Evolutionary conservation across 2,797 vertebrate genomes (phyloP).

Genomic region (Atherinosoma microstoma): DNA sequence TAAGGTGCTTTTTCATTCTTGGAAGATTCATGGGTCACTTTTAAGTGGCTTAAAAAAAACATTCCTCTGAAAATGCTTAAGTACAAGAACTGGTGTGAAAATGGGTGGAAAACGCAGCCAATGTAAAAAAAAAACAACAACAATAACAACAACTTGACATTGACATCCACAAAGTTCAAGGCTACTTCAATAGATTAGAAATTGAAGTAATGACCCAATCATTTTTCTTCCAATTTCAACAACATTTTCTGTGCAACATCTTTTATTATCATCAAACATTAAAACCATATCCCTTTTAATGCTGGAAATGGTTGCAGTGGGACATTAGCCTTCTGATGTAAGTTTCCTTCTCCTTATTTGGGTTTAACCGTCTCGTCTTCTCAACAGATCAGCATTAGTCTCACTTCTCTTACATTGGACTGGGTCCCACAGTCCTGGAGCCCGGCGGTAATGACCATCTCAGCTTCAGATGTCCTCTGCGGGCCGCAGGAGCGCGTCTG

Average conservation of each 20-base stretch:
- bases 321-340: neutral
- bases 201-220: neutral
- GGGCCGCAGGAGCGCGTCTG: conserved; percentile 15
- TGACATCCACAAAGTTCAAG: neutral
- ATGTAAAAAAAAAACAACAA: too few species aligned
- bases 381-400: neutral
- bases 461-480: neutral
- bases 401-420: conserved; percentile 44
- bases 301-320: neutral
- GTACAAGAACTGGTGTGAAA: too few species aligned
- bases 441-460: conserved; percentile 57
- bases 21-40: too few species aligned
- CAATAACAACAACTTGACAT: too few species aligned
- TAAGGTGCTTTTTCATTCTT: too few species aligned
- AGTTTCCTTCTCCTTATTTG: neutral
- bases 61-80: too few species aligned
- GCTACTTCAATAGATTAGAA: neutral
- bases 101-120: too few species aligned
- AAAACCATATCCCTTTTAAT: too few species aligned
- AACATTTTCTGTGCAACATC: neutral
- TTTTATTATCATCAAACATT: neutral
- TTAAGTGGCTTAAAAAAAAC: too few species aligned
- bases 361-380: neutral
- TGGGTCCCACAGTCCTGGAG: conserved; percentile 54
- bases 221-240: too few species aligned